Evolutionary conservation across 2,888 invertebrate species (phyloP).

Genomic region (Apeira syringaria): DNA sequence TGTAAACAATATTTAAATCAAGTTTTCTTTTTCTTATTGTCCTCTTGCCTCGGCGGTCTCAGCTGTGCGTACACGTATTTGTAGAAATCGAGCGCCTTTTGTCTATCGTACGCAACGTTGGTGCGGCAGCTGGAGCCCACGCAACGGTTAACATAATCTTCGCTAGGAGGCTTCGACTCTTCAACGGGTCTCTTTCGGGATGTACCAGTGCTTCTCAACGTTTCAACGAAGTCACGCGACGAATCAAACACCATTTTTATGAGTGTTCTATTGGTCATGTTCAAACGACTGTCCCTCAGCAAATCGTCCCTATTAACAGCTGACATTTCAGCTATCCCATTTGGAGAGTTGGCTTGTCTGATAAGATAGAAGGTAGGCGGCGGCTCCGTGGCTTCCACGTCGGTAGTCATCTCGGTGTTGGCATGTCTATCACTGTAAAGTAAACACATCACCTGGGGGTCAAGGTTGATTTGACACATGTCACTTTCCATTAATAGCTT

Average conservation of each 20-base stretch:
- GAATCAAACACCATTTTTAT: conserved; percentile 74
- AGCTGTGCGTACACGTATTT: conserved; percentile 77
- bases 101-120: conserved; percentile 63
- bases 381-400: conserved; percentile 69
- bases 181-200: conserved; percentile 46
- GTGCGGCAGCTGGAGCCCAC: conserved; percentile 62
- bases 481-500: conserved; percentile 65
- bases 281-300: conserved; percentile 59
- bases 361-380: conserved; percentile 74
- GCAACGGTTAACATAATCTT: conserved; percentile 60
- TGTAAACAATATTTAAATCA: conserved; percentile 36
- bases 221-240: conserved; percentile 71
- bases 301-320: conserved; percentile 68
- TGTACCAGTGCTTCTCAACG: conserved; percentile 61
- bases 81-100: conserved; percentile 77
- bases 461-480: conserved; percentile 71
- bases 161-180: conserved; percentile 44
- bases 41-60: conserved; percentile 56
- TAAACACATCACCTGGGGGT: conserved; percentile 70
- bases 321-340: conserved; percentile 65
- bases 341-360: conserved; percentile 61
- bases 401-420: conserved; percentile 53
- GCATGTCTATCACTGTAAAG: conserved; percentile 67
- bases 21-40: conserved; percentile 49
- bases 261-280: conserved; percentile 70